Base-by-base conservation (phyloP, 2,888 invertebrate genomes). In the Scaptomyza polygonia region DNA sequence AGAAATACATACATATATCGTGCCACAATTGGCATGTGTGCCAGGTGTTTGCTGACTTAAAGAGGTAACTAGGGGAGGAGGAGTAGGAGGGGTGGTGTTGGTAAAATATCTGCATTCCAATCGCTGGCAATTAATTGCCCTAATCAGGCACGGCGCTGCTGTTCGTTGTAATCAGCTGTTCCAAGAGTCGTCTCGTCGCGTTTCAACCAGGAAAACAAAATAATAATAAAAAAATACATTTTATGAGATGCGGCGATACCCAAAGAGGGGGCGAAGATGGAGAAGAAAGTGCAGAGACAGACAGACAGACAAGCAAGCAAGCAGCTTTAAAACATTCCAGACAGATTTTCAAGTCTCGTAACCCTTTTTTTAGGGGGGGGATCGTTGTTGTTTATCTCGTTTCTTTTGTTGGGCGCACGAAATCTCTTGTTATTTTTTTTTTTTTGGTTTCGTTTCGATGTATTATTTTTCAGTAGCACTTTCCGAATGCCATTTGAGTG, bases 391-490 rank as follows among this genome's bases (percentile, higher is more conserved):
- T 53, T 59, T 63, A 62, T 66, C 47, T 66, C 54, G 59, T 57
- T 43, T 66, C 79, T 73, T 86, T 86, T 79, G 79, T 79, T 86
- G 74, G 52, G 36, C 49, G 77, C 79, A 79, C 87, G 79, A 85
- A 85, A 84, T 70, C 78, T 88, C 72, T 76, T 76, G 86, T 78
- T 88, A 53, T 88, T 83, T 76, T 85, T 85, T 89, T n/a, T n/a
- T n/a, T n/a, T n/a, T n/a, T n/a, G n/a, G n/a, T n/a, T n/a, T n/a
- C n/a, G n/a, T n/a, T 89, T 72, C n/a, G 75, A 76, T 86, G 78
- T 89, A 58, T 89, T 86, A 79, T 86, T 88, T 89, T 89, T 72
- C 89, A 89, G 89, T 89, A 89, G 89, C 90, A 89, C 88, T 86
- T 86, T 77, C 62, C 80, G 89, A 89, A 86, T 88, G 89, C 88